Percentiles rank a stretch among this genome's conserved stretches.
Evolutionary conservation across 2,888 invertebrate genomes (phyloP).

Genomic region (Elysia crispata): DNA sequence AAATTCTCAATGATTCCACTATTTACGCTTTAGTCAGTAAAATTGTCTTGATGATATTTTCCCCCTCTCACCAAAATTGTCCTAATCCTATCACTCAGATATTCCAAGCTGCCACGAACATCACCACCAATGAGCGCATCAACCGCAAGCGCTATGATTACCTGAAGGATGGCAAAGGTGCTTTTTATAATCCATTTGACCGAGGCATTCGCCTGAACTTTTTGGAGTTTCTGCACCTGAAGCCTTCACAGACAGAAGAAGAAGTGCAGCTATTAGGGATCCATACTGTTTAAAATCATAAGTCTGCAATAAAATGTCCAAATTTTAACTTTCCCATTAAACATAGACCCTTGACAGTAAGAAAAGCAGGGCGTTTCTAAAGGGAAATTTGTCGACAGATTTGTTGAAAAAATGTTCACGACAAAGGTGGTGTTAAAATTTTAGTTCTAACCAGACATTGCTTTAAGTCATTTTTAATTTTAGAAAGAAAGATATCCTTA

Average conservation of each 20-base stretch:
- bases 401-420: not conserved
- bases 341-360: too few relatives aligned
- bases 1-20: too few relatives aligned
- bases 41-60: not conserved
- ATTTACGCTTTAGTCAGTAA: too few relatives aligned
- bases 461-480: not conserved
- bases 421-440: too few relatives aligned
- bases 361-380: too few relatives aligned
- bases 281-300: constrained; percentile 58
- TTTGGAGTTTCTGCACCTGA: constrained; percentile 89
- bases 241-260: constrained; percentile 60
- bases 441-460: not conserved
- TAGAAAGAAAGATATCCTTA: not conserved
- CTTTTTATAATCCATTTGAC: constrained; percentile 94
- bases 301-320: too few relatives aligned
- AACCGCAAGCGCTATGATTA: constrained; percentile 95
- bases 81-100: constrained; percentile 81
- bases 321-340: too few relatives aligned
- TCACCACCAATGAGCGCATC: constrained; percentile 96
- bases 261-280: constrained; percentile 70
- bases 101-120: constrained; percentile 93
- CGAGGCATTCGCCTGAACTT: constrained; percentile 91
- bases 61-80: not conserved
- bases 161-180: constrained; percentile 90
- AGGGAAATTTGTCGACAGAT: not conserved